Evolutionary conservation across 2,113 vertebrate species (phyloP).

Genomic region (Dicaeum eximium): DNA sequence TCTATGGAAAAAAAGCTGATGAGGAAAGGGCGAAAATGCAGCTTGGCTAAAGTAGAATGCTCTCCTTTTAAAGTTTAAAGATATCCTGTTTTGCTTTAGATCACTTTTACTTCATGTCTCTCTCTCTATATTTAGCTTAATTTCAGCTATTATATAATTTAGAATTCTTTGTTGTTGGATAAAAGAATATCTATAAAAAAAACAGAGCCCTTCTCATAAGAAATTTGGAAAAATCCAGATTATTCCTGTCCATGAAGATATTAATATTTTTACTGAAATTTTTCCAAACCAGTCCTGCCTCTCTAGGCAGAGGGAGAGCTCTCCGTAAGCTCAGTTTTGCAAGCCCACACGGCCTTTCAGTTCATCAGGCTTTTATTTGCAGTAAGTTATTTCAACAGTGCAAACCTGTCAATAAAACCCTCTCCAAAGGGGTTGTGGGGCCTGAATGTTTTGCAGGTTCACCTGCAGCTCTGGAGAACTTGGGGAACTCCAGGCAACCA

Average conservation of each 20-base stretch:
- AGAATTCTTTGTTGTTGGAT: slow-evolving; percentile 45
- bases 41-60: neutral
- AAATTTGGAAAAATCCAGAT: slow-evolving; percentile 54
- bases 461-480: neutral
- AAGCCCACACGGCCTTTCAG: neutral
- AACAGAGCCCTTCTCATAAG: slow-evolving; percentile 2
- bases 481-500: neutral
- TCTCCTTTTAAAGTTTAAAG: slow-evolving; percentile 27
- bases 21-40: neutral
- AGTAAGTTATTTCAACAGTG: neutral
- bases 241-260: slow-evolving; percentile 35
- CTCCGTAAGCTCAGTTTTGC: neutral
- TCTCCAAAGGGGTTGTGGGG: neutral
- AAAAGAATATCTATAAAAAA: slow-evolving; percentile 38
- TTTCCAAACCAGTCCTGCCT: slow-evolving; percentile 42
- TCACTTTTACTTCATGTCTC: neutral
- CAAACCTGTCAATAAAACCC: neutral
- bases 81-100: slow-evolving; percentile 21
- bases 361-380: neutral
- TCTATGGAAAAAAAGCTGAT: neutral
- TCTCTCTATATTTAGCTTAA: slow-evolving; percentile 50
- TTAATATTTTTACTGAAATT: slow-evolving; percentile 52
- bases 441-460: neutral
- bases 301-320: neutral
- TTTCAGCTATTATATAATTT: slow-evolving; percentile 45